Evolutionary conservation across 1,140 invertebrate species (phyloP), one percentile per base, ranked within the genome.

Genomic region (Neodiprion lecontei): DNA sequence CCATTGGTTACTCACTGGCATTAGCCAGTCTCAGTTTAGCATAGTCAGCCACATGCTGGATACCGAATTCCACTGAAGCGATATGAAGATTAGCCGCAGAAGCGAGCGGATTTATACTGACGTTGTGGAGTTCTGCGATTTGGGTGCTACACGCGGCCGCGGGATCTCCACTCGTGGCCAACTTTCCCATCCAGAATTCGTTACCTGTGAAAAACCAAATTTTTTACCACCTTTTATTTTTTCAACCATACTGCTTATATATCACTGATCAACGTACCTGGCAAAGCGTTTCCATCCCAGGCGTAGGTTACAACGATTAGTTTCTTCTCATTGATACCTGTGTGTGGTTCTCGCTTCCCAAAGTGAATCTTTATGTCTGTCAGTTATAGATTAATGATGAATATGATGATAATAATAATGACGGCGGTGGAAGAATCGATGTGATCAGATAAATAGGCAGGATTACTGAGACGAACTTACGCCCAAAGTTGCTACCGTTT

Each of bases 231-330:
- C 28, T 4, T 40, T 3, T 40, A 40, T 3, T 40, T 40, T 5
- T 40, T 40, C 5, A 5, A 40, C 28, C 28, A 40, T 40, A 5
- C 28, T 40, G 28, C 28, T 40, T 5, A 2, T 21, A 21, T 21
- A 21, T 5, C 2, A 40, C 1, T 40, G 28, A 40, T 40, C 28
- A 69, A 23, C 9, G 90, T 91, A 78, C 92, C 92, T 3, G 92
- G 92, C 72, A 92, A 87, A 2, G 92, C 89, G 79, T 94, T 94
- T 10, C 91, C 90, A 81, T 93, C 92, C 90, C 92, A 92, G 0
- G 93, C 91, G 77, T 93, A 93, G 1, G 90, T 92, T 7, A 92
- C 90, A 10, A 93, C 88, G 69, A 92, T 79, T 3, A 92, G 80
- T 80, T 92, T 92, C 28, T 89, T 89, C 40, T 79, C 82, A 67